Evolutionary conservation across 2,888 invertebrate species (phyloP).

Genomic region (Scaptomyza parva): DNA sequence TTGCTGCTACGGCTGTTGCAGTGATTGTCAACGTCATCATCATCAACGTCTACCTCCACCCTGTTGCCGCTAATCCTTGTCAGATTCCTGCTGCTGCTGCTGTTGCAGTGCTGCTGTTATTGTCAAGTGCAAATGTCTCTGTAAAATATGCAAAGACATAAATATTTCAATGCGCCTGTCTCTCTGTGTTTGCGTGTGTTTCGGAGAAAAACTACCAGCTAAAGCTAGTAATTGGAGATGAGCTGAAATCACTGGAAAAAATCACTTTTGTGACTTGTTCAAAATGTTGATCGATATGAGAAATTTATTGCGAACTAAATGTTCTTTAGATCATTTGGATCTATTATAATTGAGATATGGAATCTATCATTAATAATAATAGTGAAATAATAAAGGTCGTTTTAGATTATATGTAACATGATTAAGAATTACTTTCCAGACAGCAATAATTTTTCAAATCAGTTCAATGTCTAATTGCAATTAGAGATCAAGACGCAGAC

Average conservation of each 20-base stretch:
- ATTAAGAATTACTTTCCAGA: slow-evolving; percentile 10
- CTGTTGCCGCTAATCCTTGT: slow-evolving; percentile 66
- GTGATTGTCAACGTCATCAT: slow-evolving; percentile 64
- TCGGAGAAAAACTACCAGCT: slow-evolving; percentile 46
- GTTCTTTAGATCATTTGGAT: no score
- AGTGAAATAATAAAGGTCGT: no score
- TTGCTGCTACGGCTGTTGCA: slow-evolving; percentile 43
- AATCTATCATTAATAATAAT: neutral
- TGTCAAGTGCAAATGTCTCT: slow-evolving; percentile 76
- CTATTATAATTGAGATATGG: no score
- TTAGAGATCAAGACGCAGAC: slow-evolving; percentile 8
- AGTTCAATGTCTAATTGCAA: slow-evolving; percentile 11
- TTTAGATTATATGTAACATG: neutral
- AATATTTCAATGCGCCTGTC: slow-evolving; percentile 66
- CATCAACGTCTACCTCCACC: slow-evolving; percentile 50
- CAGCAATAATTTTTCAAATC: slow-evolving; percentile 11
- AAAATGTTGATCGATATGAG: neutral
- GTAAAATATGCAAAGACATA: slow-evolving; percentile 78
- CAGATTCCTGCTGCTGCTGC: slow-evolving; percentile 36
- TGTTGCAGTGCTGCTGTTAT: slow-evolving; percentile 58
- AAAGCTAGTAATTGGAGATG: slow-evolving; percentile 48
- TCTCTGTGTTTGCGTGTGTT: slow-evolving; percentile 22
- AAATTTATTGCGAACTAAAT: neutral
- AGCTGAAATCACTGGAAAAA: slow-evolving; percentile 44
- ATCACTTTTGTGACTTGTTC: neutral